Base-by-base conservation (phyloP, 1,140 invertebrate genomes). In the Prorops nasuta region DNA sequence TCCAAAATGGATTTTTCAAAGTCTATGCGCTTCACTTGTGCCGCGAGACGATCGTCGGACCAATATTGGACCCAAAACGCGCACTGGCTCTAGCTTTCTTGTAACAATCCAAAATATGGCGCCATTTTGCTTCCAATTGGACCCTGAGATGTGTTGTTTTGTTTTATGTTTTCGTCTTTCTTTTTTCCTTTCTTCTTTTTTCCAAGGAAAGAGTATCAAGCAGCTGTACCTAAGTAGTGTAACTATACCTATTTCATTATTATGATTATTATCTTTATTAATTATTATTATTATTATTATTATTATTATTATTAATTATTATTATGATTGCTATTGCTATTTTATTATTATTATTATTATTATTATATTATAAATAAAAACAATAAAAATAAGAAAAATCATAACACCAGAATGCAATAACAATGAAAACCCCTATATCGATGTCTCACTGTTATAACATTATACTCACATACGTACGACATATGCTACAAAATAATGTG, bases 151-250 rank as follows among this genome's bases (percentile, higher is more conserved):
- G 40, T 56, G 44, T 50, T 60, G 54, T 50, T 59, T 40, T 49
- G 36, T 53, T 47, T 58, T 48, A n/a, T n/a, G n/a, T 54, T 45
- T 62, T 56, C 58, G 38, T 64, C 55, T 60, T 60, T 44, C 20
- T 54, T 58, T 60, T 60, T 57, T 63, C 41, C 58, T 58, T 34
- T 28, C 16, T 28, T 58, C 34, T 38, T 58, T 56, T 45, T 52
- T 58, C 43, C 48, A 48, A 49, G 37, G 42, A 56, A 61, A 71
- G 49, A 68, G 63, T 67, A 72, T 68, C 67, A 71, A 67, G 69
- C 68, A 71, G 64, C 65, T 68, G 71, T 74, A 74, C 71, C 71
- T 74, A 72, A 72, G 64, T 72, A 74, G 71, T 56, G 56, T 71
- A 70, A 64, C 45, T 45, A 64, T 54, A 54, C 53, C 53, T 64